Evolutionary conservation across 2,888 invertebrate species (phyloP), one percentile per base, ranked within the genome.

Genomic region (Reticulitermes lucifugus): DNA sequence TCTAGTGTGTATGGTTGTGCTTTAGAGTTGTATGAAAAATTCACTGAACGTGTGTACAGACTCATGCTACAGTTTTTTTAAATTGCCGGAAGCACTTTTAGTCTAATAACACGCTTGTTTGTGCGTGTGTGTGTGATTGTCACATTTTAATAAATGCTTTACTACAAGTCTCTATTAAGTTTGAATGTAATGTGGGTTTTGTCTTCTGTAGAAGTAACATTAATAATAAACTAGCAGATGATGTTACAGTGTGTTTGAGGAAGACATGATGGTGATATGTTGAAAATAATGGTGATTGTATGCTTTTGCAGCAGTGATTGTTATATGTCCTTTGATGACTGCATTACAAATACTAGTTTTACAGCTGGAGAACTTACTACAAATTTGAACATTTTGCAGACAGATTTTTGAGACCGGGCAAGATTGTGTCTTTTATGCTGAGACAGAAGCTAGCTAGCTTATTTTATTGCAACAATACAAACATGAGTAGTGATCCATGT

Each of bases 61-160:
- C 35, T 80, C 21, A 80, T 60, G 80, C 59, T 80, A 41, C 14
- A 18, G n/a, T 46, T 77, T 22, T 81, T 35, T 81, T 60, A 65
- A 81, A 81, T 81, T 70, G 70, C 81, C 70, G 81, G 81, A 70
- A 81, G 81, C 81, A 81, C 81, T 65, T 59, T 80, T 43, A 46
- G 41, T 79, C 41, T 70, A 21, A 46, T 81, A 81, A 81, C 81
- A 81, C 70, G 81, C 81, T 81, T 81, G 81, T 43, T 41, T 35
- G n/a, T 35, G 43, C 59, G 81, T 43, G 60, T 70, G 70, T 22
- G 60, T 35, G 70, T 12, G 70, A 5, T 65, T 65, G 81, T 21
- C n/a, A 46, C 12, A 25, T 12, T 46, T 46, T 77, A 77, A 77
- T 77, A 12, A 77, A 7, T 12, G n/a, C 12, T 55, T 55, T 18